These are phyloP conservation scores for Nomia melanderi DNA, from an alignment of 1,140 invertebrate genomes.

Conservation along the genomic window DNA sequence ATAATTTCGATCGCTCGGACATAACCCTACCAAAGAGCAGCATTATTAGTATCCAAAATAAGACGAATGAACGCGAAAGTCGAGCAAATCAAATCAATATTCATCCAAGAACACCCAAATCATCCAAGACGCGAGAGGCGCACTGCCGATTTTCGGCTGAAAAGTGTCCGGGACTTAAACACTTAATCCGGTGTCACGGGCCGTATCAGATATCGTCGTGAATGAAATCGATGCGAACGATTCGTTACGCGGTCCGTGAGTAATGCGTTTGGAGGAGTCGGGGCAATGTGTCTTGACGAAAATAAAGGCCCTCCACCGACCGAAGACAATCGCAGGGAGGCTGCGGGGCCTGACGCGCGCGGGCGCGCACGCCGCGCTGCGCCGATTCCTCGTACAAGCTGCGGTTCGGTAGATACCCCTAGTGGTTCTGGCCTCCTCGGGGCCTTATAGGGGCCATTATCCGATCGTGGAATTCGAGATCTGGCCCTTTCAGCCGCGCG, in stretches of 20 bases:
- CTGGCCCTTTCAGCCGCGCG: slow-evolving; percentile 72
- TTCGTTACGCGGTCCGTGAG: slow-evolving; percentile 21
- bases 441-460: slow-evolving; percentile 67
- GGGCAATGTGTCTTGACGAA: slow-evolving; percentile 40
- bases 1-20: no score
- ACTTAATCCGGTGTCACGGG: slow-evolving; percentile 29
- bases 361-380: slow-evolving; percentile 4
- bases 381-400: slow-evolving; percentile 39
- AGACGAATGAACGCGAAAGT: no score
- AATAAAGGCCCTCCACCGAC: slow-evolving; percentile 24
- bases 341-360: background rate
- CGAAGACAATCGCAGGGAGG: slow-evolving; percentile 35
- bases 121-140: no score
- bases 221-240: slow-evolving; percentile 35
- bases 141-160: no score
- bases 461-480: slow-evolving; percentile 74
- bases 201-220: slow-evolving; percentile 33
- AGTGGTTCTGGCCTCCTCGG: slow-evolving; percentile 46
- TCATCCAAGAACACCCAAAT: no score
- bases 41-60: no score
- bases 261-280: slow-evolving; percentile 29
- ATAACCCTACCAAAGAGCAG: no score
- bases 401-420: slow-evolving; percentile 52
- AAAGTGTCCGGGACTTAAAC: slow-evolving; percentile 31
- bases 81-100: no score